Evolutionary conservation across 2,797 vertebrate species (phyloP), one percentile per base, ranked within the genome.

Genomic region (Rhinichthys osculus): DNA sequence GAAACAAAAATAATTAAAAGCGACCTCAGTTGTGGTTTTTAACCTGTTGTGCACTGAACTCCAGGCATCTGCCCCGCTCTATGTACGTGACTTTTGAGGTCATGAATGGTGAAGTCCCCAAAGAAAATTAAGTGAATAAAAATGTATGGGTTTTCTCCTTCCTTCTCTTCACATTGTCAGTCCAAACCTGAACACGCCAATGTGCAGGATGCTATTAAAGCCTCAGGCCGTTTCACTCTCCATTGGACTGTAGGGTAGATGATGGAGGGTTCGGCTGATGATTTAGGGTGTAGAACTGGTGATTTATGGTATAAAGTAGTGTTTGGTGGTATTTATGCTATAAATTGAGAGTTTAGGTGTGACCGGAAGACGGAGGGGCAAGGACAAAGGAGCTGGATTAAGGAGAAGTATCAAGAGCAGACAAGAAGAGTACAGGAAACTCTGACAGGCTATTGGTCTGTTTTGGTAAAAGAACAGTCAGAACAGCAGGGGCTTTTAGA

Each of bases 141-240:
- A 91, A 82, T 69, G 59, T 82, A 40, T 50, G 62, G 79, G 91
- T 92, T 92, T 92, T 81, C 89, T 82, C 72, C 87, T 91, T 92
- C 83, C 89, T 83, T 88, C 67, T 47, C 80, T 83, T 88, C 87
- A 82, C 85, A 87, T 84, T 90, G 90, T 83, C 93, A 90, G 84
- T 87, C 81, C 86, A 33, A 95, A 93, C 94, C 95, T 93, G 93
- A 90, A 91, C 93, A 82, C 87, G 81, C 83, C 70, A 89, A 95
- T 85, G 90, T 89, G 92, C 92, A 92, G 92, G 94, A 64, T 92
- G 94, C 69, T 88, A 92, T 94, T 92, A 93, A 93, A 94, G 94
- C 94, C 95, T 89, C 91, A 87, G 91, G 89, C 87, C 81, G 27
- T 23, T 76, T 40, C 52, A 59, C 35, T 76, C 62, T 47, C 30